phyloP scores from a whole-genome alignment of 2,797 vertebrate species.

The Pipistrellus kuhlii region DNA sequence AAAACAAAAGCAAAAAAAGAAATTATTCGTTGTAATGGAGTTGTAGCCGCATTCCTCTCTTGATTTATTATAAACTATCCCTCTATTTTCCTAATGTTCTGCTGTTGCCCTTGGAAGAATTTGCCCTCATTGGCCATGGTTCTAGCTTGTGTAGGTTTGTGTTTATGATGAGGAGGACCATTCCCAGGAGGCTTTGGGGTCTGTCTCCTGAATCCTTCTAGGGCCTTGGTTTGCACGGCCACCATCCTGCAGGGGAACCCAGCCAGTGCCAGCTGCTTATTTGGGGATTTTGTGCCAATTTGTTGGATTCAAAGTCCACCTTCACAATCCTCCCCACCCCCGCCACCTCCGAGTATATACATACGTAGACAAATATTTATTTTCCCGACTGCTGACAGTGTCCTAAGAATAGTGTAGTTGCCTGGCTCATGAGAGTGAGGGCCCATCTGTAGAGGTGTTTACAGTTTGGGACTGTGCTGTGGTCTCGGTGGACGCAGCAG shows the following conservation, averaged over 20 bases:
- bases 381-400: slow-evolving; percentile 83
- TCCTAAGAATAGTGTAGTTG: slow-evolving; percentile 86
- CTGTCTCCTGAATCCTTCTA: neutral
- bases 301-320: slow-evolving; percentile 78
- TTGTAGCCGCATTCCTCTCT: neutral
- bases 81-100: neutral
- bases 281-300: slow-evolving; percentile 81
- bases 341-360: slow-evolving; percentile 68
- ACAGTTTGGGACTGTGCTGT: slow-evolving; percentile 76
- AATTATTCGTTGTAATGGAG: slow-evolving; percentile 49
- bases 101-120: slow-evolving; percentile 11
- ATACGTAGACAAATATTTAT: slow-evolving; percentile 83
- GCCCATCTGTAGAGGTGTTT: slow-evolving; percentile 83
- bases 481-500: slow-evolving; percentile 68
- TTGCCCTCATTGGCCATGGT: neutral
- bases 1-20: neutral
- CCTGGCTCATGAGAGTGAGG: slow-evolving; percentile 81
- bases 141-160: neutral
- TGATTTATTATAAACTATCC: slow-evolving; percentile 12
- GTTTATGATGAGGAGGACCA: slow-evolving; percentile 34
- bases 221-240: slow-evolving; percentile 80
- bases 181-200: neutral
- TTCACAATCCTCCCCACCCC: neutral
- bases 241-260: slow-evolving; percentile 81
- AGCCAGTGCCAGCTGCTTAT: slow-evolving; percentile 84